These are phyloP conservation scores for Gymnarchus niloticus DNA, from an alignment of 2,113 vertebrate genomes.

Conservation along the genomic window DNA sequence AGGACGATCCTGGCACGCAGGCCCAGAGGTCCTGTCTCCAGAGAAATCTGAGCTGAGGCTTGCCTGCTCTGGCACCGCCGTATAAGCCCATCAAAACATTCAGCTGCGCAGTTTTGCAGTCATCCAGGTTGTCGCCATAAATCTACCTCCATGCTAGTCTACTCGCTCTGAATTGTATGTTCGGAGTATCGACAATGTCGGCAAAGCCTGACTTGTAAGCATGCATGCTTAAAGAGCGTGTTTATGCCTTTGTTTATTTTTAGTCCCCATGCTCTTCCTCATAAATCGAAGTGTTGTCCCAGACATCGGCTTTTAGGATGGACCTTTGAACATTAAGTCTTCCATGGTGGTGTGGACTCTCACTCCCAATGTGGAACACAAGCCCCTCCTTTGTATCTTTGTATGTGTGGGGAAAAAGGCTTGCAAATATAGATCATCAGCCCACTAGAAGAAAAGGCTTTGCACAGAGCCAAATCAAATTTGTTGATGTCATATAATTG, in stretches of 20 bases:
- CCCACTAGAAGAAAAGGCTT: neutral
- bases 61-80: neutral
- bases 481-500: neutral
- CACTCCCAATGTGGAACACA: slow-evolving; percentile 43
- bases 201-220: neutral
- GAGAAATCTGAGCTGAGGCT: neutral
- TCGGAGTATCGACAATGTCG: neutral
- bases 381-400: slow-evolving; percentile 14
- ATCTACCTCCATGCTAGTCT: neutral
- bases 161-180: neutral
- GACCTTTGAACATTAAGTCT: slow-evolving; percentile 41
- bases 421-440: slow-evolving; percentile 12
- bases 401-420: slow-evolving; percentile 1
- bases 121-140: neutral
- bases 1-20: neutral
- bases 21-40: neutral
- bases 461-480: neutral
- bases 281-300: neutral
- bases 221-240: neutral
- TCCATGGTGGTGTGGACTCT: slow-evolving; percentile 46
- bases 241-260: slow-evolving; percentile 12
- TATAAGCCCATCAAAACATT: neutral
- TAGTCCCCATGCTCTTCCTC: slow-evolving; percentile 36
- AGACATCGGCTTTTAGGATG: neutral
- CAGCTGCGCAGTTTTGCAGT: neutral